Conservation (phyloP, 23 tunicate species). For the Aplidium turbinatum region DNA sequence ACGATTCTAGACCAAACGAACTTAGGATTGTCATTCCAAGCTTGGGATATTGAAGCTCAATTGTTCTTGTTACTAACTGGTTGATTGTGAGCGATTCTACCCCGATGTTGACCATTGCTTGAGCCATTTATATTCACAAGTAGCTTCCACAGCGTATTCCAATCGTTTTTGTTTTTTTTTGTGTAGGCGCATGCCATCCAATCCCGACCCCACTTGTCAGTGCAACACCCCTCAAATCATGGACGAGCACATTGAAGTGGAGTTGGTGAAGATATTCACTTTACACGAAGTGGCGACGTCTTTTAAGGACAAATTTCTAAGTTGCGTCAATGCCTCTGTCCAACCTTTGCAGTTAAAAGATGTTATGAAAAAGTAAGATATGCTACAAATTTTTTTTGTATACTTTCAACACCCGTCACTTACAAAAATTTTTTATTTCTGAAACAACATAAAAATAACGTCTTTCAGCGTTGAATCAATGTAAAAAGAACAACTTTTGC, state of each 20-base stretch:
- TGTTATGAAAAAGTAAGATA: constrained; percentile 59
- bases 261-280: constrained; percentile 51
- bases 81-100: no score
- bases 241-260: constrained; percentile 55
- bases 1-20: no score
- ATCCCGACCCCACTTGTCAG: constrained; percentile 70
- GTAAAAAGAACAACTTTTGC: background rate
- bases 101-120: no score
- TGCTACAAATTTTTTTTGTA: background rate
- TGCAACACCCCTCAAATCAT: constrained; percentile 85
- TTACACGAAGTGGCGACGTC: constrained; percentile 37
- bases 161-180: no score
- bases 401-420: background rate
- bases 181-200: constrained; percentile 68
- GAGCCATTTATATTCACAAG: no score
- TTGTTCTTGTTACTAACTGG: no score
- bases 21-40: no score
- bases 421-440: background rate
- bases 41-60: no score
- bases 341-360: constrained; percentile 83
- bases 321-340: constrained; percentile 55
- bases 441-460: background rate
- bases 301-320: constrained; percentile 43
- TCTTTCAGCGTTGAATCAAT: background rate
- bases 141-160: no score